phyloP scores from a whole-genome alignment of 2,888 invertebrate genomes.

The Drosophila pseudotakahashii region DNA sequence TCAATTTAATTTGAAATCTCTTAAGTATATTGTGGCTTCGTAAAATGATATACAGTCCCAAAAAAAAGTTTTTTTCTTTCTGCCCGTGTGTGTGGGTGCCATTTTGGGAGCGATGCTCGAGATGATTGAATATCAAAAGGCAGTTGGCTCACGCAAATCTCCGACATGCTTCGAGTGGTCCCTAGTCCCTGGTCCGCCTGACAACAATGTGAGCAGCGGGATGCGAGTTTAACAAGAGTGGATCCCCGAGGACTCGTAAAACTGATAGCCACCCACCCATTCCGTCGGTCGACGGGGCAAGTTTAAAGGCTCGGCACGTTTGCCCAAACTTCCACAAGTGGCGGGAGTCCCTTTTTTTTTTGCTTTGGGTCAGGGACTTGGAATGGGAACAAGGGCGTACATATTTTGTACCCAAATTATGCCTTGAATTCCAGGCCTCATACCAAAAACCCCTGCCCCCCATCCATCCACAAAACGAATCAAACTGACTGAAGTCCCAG shows the following conservation, averaged over 20 bases:
- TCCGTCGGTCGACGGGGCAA: slow-evolving; percentile 28
- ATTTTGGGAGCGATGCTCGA: slow-evolving; percentile 53
- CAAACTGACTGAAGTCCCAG: slow-evolving; percentile 18
- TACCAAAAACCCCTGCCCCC: not conserved
- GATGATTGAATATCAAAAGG: slow-evolving; percentile 79
- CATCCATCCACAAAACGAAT: not conserved
- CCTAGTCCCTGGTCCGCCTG: slow-evolving; percentile 13
- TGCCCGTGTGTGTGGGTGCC: slow-evolving; percentile 27
- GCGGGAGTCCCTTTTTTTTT: slow-evolving; percentile 33
- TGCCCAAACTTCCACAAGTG: slow-evolving; percentile 70
- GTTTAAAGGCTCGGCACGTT: slow-evolving; percentile 74
- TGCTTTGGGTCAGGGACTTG: slow-evolving; percentile 19
- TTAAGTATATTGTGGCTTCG: not conserved
- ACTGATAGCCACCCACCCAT: slow-evolving; percentile 55
- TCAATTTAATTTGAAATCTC: not conserved
- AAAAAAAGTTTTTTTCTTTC: slow-evolving; percentile 1
- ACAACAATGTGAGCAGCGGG: slow-evolving; percentile 46
- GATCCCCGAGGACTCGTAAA: slow-evolving; percentile 75
- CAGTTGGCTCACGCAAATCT: slow-evolving; percentile 72
- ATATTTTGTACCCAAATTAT: slow-evolving; percentile 75
- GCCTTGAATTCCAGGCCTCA: slow-evolving; percentile 58
- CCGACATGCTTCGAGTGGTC: slow-evolving; percentile 64
- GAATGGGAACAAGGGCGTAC: slow-evolving; percentile 49
- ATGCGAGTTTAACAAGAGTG: slow-evolving; percentile 66
- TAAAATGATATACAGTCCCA: not conserved